Evolutionary conservation across 2,888 invertebrate species (phyloP).

Genomic region (Fabriciana adippe): DNA sequence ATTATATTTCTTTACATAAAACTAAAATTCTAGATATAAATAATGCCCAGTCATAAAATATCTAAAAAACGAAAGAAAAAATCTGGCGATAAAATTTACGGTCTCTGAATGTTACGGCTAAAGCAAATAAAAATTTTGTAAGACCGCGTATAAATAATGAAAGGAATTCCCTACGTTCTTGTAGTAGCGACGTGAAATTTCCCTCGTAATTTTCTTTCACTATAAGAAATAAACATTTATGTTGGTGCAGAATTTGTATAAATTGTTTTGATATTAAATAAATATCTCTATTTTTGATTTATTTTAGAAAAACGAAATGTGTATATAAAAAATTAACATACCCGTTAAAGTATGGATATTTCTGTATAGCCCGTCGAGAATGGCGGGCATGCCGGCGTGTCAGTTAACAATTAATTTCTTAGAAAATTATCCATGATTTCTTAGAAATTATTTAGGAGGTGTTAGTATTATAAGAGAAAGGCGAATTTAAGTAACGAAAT

Average conservation of each 20-base stretch:
- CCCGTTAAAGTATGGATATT: no score
- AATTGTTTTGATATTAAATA: background rate
- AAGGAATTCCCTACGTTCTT: conserved; percentile 27
- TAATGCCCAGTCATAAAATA: conserved; percentile 15
- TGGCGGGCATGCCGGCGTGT: no score
- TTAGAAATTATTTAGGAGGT: no score
- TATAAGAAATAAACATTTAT: conserved; percentile 21
- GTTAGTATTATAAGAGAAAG: no score
- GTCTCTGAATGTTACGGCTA: conserved; percentile 27
- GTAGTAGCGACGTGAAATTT: conserved; percentile 20
- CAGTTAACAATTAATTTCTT: no score
- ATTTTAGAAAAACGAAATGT: background rate
- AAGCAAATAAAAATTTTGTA: conserved; percentile 31
- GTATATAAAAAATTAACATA: background rate
- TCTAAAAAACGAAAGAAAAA: conserved; percentile 19
- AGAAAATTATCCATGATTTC: no score
- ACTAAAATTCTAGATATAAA: conserved; percentile 12
- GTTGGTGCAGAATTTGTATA: conserved; percentile 5
- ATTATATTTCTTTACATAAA: background rate
- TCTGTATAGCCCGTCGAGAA: no score
- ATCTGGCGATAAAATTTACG: conserved; percentile 29
- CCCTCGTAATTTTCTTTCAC: conserved; percentile 20
- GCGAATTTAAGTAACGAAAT: no score
- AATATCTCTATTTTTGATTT: background rate
- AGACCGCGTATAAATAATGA: conserved; percentile 33